Evolutionary conservation across 2,888 invertebrate genomes (phyloP), one percentile per base, ranked within the genome.

Genomic region (Cecidostiba fungosa): DNA sequence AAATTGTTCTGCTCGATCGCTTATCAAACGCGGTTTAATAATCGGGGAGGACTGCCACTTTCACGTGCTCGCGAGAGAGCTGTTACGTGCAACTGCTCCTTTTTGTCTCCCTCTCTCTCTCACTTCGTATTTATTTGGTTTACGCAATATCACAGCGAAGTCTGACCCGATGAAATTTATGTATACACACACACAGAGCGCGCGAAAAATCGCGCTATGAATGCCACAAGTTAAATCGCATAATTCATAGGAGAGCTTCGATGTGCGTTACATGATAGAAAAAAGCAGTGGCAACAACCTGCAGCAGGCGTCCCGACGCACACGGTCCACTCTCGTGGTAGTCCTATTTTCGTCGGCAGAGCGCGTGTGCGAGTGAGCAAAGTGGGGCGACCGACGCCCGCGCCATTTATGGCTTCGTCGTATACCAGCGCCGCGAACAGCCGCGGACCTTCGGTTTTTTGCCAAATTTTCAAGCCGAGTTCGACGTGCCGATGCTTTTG

Each of bases 391-490:
- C 92, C 92, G 92, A 91, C 92, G 91, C 90, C 91, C 93, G 92
- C 92, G 91, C 93, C 93, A 92, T 93, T 93, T 93, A 93, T 93
- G 93, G 93, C 80, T 88, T 90, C 91, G 90, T 90, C 91, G 92
- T 90, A 89, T 81, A 87, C 82, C 8, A 6, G 29, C 16, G 86
- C 85, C 89, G 89, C 77, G 54, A 79, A 84, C 86, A 82, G 87
- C 86, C 83, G 84, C 84, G 23, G 36, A 36, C 26, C 72, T 85
- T 86, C 77, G 43, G 78, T 76, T 80, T 70, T 86, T 80, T 85
- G 84, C 82, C 86, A 81, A 80, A 84, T 82, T 88, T 86, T 32
- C n/a, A 3, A 59, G 59, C 62, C 47, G 32, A 29, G 14, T 79
- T 77, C 77, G 77, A 77, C 23, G 62, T 10, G 29, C n/a, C 29